Conservation (phyloP, 2,888 invertebrate species). For the Drosophila mimica region DNA sequence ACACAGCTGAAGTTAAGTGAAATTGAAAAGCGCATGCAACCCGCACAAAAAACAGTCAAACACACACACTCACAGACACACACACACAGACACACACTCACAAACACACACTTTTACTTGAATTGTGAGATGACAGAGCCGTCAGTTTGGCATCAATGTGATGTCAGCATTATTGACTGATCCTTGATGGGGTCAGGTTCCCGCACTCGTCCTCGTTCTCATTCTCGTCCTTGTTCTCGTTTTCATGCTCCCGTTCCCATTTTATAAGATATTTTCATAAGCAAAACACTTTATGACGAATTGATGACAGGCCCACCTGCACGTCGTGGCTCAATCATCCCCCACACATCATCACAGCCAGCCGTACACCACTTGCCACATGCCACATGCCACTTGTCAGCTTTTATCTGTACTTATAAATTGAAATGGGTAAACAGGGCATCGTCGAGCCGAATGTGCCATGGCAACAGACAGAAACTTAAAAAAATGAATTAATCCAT, state of each 20-base stretch:
- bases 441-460: background rate
- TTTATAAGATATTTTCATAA: constrained; percentile 60
- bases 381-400: constrained; percentile 71
- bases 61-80: background rate
- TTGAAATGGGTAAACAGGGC: constrained; percentile 17
- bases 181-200: constrained; percentile 55
- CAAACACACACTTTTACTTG: background rate
- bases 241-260: constrained; percentile 1
- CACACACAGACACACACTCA: background rate
- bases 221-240: background rate
- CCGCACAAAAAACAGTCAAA: background rate
- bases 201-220: background rate
- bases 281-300: constrained; percentile 63
- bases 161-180: constrained; percentile 77
- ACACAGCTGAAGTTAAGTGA: constrained; percentile 48
- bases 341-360: constrained; percentile 34
- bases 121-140: constrained; percentile 57
- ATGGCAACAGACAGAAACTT: background rate
- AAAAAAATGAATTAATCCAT: no score
- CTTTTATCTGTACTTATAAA: constrained; percentile 51
- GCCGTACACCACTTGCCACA: background rate
- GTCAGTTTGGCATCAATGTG: constrained; percentile 72
- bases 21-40: constrained; percentile 64
- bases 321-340: constrained; percentile 49
- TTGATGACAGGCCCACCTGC: constrained; percentile 45